Evolutionary conservation across 1,140 invertebrate genomes (phyloP), one percentile per base, ranked within the genome.

Genomic region (Diuraphis noxia): DNA sequence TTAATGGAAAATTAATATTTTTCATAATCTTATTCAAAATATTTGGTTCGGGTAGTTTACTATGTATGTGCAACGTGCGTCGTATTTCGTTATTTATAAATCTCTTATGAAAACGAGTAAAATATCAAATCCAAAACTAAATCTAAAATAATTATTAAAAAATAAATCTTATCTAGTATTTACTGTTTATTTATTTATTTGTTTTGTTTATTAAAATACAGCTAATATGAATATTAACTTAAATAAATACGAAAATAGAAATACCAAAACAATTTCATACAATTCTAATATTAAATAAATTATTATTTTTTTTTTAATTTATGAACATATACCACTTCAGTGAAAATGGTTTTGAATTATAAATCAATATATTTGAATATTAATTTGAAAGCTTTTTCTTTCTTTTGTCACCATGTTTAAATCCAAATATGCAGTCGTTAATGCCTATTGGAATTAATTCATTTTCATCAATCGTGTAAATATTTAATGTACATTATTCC

Each of bases 1-100:
- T n/a, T 46, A 86, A 86, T 86, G 43, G 30, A 49, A 49, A n/a
- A 46, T 49, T 86, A 36, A 86, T 36, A 36, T 86, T 49, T 86
- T 86, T 86, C 36, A 10, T 46, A 34, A 86, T 46, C 34, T 86
- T 19, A 3, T 34, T 49, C n/a, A 1, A 49, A 86, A 34, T 2
- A 23, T 82, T 84, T 84, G 25, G 23, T 40, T 82, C 36, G 1
- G 4, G 9, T 82, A 38, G 23, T 25, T 72, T 72, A 72, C n/a
- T 72, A n/a, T 72, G 56, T n/a, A 72, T 72, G n/a, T n/a, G 56
- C 10, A 1, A 17, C 46, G 19, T 56, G 52, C 13, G 6, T n/a
- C 13, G 13, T 13, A 72, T 72, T 72, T n/a, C 56, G 1, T 72
- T 72, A 72, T 72, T 72, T n/a, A 30, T 56, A 21, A n/a, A 72